These are phyloP conservation scores for Halichoeres trimaculatus DNA, from an alignment of 2,113 vertebrate species.

Conservation along the genomic window DNA sequence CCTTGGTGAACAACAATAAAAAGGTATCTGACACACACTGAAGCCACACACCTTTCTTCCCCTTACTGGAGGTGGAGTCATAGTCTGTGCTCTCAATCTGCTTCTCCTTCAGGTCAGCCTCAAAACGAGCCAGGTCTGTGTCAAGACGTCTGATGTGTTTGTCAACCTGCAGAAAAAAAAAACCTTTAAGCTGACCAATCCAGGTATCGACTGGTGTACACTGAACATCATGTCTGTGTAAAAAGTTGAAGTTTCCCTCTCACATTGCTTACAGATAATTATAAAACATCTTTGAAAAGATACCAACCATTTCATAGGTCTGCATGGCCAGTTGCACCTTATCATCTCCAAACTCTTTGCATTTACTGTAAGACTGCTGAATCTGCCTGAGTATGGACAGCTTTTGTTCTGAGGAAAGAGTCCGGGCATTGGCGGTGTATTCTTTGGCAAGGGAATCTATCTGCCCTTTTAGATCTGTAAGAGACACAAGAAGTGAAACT, in stretches of 20 bases:
- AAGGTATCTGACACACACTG: neutral
- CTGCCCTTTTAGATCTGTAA: conserved; percentile 94
- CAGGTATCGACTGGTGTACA: neutral
- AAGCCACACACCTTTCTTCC: conserved; percentile 91
- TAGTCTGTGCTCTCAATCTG: conserved; percentile 97
- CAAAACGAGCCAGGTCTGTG: conserved; percentile 96
- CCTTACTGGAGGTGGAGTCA: conserved; percentile 96
- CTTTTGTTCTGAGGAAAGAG: conserved; percentile 92
- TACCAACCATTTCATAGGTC: conserved; percentile 96
- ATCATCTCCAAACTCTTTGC: conserved; percentile 97
- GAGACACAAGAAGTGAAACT: neutral
- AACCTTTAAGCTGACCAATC: neutral
- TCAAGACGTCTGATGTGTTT: conserved; percentile 96
- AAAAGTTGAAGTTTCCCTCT: conserved; percentile 22
- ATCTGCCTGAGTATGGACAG: conserved; percentile 95
- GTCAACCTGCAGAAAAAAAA: conserved; percentile 86
- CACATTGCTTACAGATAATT: neutral
- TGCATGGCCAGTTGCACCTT: conserved; percentile 99
- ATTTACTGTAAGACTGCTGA: conserved; percentile 95
- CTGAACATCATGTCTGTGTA: neutral
- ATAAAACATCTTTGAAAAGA: neutral
- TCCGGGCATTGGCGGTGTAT: conserved; percentile 92
- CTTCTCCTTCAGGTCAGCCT: conserved; percentile 97
- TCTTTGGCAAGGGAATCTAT: conserved; percentile 95
- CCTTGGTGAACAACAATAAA: neutral